Conservation (phyloP, 2,797 vertebrate species). For the Chelidonichthys spinosus region DNA sequence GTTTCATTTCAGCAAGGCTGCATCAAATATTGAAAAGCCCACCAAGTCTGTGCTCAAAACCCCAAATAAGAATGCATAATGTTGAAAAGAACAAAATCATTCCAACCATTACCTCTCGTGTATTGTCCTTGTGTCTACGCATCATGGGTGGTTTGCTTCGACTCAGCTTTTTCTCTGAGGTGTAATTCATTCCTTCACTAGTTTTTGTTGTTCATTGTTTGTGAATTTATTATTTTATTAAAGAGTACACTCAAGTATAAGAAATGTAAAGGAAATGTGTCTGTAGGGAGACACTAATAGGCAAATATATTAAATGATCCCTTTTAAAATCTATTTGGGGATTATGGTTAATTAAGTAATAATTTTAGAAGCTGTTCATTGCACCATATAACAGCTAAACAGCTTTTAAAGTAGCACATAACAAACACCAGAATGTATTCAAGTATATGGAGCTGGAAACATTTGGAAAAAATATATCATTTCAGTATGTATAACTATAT, state of each 20-base stretch:
- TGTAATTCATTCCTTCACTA: not conserved
- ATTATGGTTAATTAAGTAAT: not conserved
- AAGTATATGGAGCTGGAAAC: not conserved
- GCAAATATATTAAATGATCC: not conserved
- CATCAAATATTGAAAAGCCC: conserved; percentile 49
- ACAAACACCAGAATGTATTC: not conserved
- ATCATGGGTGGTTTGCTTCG: conserved; percentile 3
- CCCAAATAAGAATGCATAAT: conserved; percentile 37
- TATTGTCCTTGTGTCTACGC: conserved; percentile 9
- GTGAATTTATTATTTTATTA: not conserved
- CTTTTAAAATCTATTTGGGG: not conserved
- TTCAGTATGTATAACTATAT: no score
- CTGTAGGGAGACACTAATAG: not conserved
- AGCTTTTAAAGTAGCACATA: not conserved
- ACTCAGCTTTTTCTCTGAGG: conserved; percentile 14
- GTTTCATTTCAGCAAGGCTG: conserved; percentile 36
- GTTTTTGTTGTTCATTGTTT: not conserved
- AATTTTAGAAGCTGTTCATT: not conserved
- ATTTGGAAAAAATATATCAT: no score
- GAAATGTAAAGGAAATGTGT: not conserved
- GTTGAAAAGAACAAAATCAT: conserved; percentile 29
- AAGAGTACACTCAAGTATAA: not conserved
- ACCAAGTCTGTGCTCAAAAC: conserved; percentile 15
- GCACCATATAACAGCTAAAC: not conserved
- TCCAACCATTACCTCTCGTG: not conserved